A percentile compares a stretch with the other conserved stretches of the same genome.
phyloP scores from a whole-genome alignment of 2,113 vertebrate genomes.

The Tetrax tetrax region DNA sequence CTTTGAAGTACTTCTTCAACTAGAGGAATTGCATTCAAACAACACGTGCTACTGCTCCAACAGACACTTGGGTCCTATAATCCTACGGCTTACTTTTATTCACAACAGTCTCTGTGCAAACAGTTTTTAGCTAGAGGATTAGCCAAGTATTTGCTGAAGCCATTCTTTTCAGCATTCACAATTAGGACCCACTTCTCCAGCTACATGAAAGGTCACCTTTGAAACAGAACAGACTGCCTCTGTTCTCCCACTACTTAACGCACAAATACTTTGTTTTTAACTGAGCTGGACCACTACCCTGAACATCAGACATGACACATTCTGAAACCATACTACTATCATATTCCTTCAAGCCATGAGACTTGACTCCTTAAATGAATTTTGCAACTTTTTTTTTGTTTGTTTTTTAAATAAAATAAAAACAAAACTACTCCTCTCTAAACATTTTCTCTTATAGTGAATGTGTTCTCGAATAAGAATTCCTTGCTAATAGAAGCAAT shows the following conservation, averaged over 20 bases:
- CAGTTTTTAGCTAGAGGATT: background rate
- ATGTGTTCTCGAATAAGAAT: background rate
- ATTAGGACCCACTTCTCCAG: background rate
- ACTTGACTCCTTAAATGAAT: background rate
- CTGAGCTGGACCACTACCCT: background rate
- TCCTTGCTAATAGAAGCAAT: background rate
- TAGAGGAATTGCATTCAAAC: background rate
- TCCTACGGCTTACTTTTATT: background rate
- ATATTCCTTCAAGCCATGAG: background rate
- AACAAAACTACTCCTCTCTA: background rate
- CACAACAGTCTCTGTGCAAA: background rate
- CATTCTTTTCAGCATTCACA: background rate
- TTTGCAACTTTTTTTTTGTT: background rate
- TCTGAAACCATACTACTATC: background rate
- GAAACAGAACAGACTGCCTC: background rate
- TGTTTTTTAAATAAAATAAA: too few relatives aligned
- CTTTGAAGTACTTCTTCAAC: background rate
- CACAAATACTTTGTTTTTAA: background rate
- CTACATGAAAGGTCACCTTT: slow-evolving; percentile 3
- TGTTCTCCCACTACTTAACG: background rate
- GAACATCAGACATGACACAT: background rate
- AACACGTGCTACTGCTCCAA: background rate
- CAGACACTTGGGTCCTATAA: background rate
- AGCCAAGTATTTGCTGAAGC: background rate
- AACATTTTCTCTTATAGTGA: background rate